Evolutionary conservation across 2,797 vertebrate species (phyloP).

Genomic region (Oryzias dopingdopingensis): DNA sequence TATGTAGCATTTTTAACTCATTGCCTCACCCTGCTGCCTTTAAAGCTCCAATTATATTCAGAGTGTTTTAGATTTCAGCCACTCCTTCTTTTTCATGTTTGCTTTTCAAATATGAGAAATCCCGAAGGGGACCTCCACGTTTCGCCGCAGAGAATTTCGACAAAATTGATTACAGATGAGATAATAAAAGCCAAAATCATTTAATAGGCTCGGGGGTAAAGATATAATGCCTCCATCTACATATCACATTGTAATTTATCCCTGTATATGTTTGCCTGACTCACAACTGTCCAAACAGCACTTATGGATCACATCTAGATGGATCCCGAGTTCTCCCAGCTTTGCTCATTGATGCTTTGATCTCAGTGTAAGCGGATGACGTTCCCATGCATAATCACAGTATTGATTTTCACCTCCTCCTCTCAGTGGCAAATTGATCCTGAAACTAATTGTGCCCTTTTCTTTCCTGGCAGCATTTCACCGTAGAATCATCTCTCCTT

Average conservation of each 20-base stretch:
- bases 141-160: conserved; percentile 50
- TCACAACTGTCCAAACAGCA: conserved; percentile 5
- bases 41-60: conserved; percentile 21
- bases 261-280: conserved; percentile 11
- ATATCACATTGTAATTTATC: conserved; percentile 43
- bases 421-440: conserved; percentile 66
- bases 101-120: conserved; percentile 36
- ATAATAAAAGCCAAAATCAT: conserved; percentile 62
- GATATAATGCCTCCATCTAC: conserved; percentile 48
- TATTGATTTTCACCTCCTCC: conserved; percentile 62
- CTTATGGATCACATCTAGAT: conserved; percentile 47
- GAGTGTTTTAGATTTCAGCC: conserved; percentile 14
- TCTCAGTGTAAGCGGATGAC: conserved; percentile 63
- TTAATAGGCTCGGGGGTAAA: conserved; percentile 52
- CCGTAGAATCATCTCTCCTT: conserved; percentile 45
- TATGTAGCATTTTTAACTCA: conserved; percentile 20
- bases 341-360: conserved; percentile 64
- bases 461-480: conserved; percentile 46
- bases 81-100: conserved; percentile 28
- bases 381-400: conserved; percentile 68
- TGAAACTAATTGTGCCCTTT: conserved; percentile 74
- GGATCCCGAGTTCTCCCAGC: conserved; percentile 39
- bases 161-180: conserved; percentile 69
- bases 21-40: conserved; percentile 2
- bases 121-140: conserved; percentile 38